These are phyloP conservation scores for Hyles lineata DNA, from an alignment of 2,888 invertebrate genomes.

Conservation along the genomic window DNA sequence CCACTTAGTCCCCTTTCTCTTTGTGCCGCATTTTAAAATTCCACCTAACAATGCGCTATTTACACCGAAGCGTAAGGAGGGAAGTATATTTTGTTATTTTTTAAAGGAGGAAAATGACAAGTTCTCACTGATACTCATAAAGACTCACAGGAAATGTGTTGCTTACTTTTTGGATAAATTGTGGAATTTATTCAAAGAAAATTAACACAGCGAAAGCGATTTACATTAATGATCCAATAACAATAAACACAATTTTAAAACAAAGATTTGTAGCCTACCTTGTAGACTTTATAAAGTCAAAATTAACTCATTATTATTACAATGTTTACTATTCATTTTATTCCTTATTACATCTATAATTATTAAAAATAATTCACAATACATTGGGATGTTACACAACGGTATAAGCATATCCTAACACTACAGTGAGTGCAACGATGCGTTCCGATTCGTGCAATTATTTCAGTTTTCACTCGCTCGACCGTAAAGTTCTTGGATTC, in stretches of 20 bases:
- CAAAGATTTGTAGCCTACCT: too few relatives aligned
- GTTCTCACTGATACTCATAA: too few relatives aligned
- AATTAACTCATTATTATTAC: too few relatives aligned
- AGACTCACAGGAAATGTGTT: too few relatives aligned
- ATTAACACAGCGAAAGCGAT: too few relatives aligned
- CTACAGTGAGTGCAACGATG: conserved; percentile 56
- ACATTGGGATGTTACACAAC: conserved; percentile 31
- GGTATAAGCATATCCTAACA: conserved; percentile 46
- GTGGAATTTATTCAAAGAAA: too few relatives aligned
- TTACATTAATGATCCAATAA: too few relatives aligned
- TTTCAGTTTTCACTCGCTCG: conserved; percentile 66
- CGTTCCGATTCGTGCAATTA: conserved; percentile 64
- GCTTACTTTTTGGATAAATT: too few relatives aligned
- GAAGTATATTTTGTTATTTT: background rate
- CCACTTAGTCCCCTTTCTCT: conserved; percentile 69
- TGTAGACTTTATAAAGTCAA: too few relatives aligned
- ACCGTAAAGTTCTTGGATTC: conserved; percentile 61
- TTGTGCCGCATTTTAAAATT: conserved; percentile 64
- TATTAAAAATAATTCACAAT: background rate
- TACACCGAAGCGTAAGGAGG: conserved; percentile 37
- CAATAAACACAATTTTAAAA: too few relatives aligned
- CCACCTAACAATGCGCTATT: conserved; percentile 41
- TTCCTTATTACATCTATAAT: background rate
- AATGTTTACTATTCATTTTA: too few relatives aligned
- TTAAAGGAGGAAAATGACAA: background rate